Conservation (phyloP, 2,888 invertebrate genomes). For the Tromatobia lineatoria region DNA sequence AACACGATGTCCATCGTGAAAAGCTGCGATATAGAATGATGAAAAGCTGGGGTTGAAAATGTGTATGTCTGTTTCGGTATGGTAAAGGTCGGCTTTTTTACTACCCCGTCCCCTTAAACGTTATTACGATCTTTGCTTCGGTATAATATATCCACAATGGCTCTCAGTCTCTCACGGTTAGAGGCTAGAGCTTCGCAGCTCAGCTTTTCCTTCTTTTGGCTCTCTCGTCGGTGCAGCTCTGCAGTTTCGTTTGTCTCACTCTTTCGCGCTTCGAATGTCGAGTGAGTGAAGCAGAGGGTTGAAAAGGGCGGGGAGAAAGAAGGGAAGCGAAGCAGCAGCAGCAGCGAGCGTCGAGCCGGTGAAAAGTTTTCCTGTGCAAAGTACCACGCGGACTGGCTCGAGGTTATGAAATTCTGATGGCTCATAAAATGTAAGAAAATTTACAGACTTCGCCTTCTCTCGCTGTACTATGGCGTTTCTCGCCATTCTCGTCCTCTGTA, state of each 20-base stretch:
- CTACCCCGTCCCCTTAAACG: conserved; percentile 70
- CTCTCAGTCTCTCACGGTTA: conserved; percentile 65
- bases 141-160: conserved; percentile 71
- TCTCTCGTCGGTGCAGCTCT: conserved; percentile 38
- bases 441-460: conserved; percentile 84
- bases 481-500: conserved; percentile 66
- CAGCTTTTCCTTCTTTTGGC: conserved; percentile 28
- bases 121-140: conserved; percentile 73
- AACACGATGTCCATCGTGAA: not conserved
- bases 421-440: conserved; percentile 86
- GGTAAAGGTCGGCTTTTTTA: conserved; percentile 62
- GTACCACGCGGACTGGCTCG: conserved; percentile 86
- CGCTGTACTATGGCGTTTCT: conserved; percentile 69
- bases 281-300: conserved; percentile 47
- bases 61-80: conserved; percentile 53
- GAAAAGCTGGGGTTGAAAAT: conserved; percentile 46
- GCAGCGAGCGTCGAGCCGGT: conserved; percentile 73
- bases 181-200: conserved; percentile 60
- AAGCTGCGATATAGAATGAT: conserved; percentile 57
- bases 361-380: conserved; percentile 85
- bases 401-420: conserved; percentile 86
- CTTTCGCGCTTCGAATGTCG: conserved; percentile 57
- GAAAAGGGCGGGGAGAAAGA: conserved; percentile 68
- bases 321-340: conserved; percentile 65
- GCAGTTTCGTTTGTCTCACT: conserved; percentile 41